These are phyloP conservation scores for Oryzias sinensis DNA, from an alignment of 2,797 vertebrate genomes.

Conservation along the genomic window DNA sequence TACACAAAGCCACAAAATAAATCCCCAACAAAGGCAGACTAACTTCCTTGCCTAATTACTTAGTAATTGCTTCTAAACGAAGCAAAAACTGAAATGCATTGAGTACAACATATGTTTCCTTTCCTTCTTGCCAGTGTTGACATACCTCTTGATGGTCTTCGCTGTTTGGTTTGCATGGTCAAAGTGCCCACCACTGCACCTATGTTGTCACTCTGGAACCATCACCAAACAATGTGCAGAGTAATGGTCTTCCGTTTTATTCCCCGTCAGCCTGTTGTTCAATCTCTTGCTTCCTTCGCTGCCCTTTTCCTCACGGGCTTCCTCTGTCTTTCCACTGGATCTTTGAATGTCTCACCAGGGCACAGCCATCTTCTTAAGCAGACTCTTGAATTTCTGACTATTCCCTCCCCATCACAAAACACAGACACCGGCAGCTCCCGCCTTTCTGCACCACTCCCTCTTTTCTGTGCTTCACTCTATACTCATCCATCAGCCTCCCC, in stretches of 20 bases:
- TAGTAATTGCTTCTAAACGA: not conserved
- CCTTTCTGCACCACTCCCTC: conserved; percentile 71
- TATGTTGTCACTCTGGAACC: conserved; percentile 82
- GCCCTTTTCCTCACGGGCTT: conserved; percentile 32
- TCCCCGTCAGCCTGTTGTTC: conserved; percentile 25
- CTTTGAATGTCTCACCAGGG: conserved; percentile 35
- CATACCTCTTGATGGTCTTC: conserved; percentile 94
- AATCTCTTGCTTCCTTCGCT: conserved; percentile 29
- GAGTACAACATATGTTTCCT: conserved; percentile 16
- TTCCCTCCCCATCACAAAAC: conserved; percentile 41
- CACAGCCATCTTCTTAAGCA: conserved; percentile 27
- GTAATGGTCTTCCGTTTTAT: conserved; percentile 43
- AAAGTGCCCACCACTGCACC: conserved; percentile 98
- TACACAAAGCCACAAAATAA: too few relatives aligned
- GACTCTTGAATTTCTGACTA: conserved; percentile 58
- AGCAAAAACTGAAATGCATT: not conserved
- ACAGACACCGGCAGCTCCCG: conserved; percentile 58
- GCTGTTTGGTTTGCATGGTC: conserved; percentile 97
- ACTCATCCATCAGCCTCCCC: conserved; percentile 60
- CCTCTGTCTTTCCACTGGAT: conserved; percentile 13
- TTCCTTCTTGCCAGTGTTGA: conserved; percentile 32
- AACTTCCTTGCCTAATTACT: not conserved
- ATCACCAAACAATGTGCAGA: conserved; percentile 63
- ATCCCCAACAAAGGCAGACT: too few relatives aligned
- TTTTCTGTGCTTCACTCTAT: conserved; percentile 47